A percentile compares a stretch with the other conserved stretches of the same genome.
Conservation (phyloP, 2,113 vertebrate species). For the Vulpes ferrilata region DNA sequence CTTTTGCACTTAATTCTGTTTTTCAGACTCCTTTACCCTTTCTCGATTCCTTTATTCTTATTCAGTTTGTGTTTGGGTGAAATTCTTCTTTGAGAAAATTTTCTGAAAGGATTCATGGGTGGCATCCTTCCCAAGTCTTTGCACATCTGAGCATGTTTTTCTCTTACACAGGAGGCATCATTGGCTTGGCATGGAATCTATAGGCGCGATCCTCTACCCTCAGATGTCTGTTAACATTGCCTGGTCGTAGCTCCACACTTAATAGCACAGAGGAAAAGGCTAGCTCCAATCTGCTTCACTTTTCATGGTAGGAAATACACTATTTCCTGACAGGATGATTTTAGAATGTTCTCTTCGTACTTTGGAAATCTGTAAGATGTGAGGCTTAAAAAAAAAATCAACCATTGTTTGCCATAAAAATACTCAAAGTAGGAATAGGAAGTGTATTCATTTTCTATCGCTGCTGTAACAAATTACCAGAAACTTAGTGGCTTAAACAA, state of each 20-base stretch:
- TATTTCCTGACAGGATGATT: background rate
- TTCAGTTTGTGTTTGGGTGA: background rate
- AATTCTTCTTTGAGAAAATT: background rate
- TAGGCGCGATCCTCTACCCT: background rate
- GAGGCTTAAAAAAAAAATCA: background rate
- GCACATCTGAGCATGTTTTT: background rate
- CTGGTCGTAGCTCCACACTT: background rate
- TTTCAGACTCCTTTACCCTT: background rate
- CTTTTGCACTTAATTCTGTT: constrained; percentile 28
- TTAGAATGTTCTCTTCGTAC: background rate
- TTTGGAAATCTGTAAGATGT: background rate
- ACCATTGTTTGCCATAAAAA: background rate
- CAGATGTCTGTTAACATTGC: background rate
- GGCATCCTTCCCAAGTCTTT: background rate
- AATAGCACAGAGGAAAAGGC: background rate
- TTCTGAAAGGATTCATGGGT: background rate
- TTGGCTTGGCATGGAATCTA: background rate
- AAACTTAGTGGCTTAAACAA: background rate
- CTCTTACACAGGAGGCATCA: background rate
- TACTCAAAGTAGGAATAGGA: background rate
- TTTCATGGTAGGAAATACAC: background rate
- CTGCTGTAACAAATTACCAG: background rate
- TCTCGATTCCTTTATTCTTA: constrained; percentile 1
- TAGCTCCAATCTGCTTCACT: background rate
- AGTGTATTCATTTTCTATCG: background rate